Conservation (phyloP, 1,140 invertebrate genomes). For the Stratiolaelaps scimitus region DNA sequence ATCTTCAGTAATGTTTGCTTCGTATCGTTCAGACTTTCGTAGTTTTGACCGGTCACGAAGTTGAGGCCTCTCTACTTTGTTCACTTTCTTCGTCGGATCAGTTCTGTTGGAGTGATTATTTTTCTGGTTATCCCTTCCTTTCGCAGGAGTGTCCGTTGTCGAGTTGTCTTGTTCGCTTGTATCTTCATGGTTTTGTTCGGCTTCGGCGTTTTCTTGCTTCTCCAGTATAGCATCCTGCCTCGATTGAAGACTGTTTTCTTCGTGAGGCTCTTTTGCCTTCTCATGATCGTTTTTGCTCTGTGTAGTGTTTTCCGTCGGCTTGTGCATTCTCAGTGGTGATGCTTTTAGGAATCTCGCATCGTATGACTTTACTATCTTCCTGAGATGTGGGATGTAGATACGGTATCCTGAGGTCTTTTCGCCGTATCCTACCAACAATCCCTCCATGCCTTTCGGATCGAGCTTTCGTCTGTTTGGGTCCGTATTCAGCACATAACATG, state of each 20-base stretch:
- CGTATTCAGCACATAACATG: neutral
- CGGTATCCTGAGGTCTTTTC: neutral
- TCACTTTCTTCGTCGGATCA: neutral
- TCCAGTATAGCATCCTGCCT: neutral
- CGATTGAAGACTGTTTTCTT: conserved; percentile 1
- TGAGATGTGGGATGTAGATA: too few species aligned
- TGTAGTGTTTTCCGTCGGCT: too few species aligned
- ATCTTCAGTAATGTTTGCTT: conserved; percentile 4
- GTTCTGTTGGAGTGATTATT: neutral
- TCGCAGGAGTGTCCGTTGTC: neutral
- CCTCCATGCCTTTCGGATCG: neutral
- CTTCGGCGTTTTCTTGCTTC: neutral
- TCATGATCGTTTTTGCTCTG: neutral
- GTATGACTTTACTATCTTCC: too few species aligned
- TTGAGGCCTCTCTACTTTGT: neutral
- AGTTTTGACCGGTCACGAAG: neutral
- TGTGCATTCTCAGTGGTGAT: too few species aligned
- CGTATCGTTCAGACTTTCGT: too few species aligned
- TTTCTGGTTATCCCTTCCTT: neutral
- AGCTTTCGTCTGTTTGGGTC: neutral
- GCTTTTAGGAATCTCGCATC: too few species aligned
- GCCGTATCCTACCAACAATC: neutral
- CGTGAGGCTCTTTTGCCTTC: neutral
- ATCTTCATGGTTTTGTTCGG: too few species aligned
- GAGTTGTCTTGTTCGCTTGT: too few species aligned